phyloP scores from a whole-genome alignment of 2,888 invertebrate genomes.

The Cephalotes varians region DNA sequence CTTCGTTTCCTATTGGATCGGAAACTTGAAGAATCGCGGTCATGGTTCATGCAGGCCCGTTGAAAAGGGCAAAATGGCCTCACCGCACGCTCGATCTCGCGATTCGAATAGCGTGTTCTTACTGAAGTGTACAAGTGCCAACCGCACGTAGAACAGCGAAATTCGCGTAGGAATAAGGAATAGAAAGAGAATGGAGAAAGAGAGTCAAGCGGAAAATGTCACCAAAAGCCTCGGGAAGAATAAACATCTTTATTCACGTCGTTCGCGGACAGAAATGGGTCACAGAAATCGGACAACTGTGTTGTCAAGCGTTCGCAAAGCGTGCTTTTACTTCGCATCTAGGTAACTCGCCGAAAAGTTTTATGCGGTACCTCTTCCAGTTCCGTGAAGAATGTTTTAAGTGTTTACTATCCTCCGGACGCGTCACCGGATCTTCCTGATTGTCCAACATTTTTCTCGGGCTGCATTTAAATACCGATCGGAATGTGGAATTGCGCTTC shows the following conservation, averaged over 20 bases:
- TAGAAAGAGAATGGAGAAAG: conserved; percentile 23
- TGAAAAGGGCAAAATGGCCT: conserved; percentile 29
- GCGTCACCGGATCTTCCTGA: conserved; percentile 2
- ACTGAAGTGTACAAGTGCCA: conserved; percentile 66
- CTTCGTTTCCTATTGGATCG: conserved; percentile 18
- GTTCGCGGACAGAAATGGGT: conserved; percentile 72
- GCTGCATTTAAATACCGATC: conserved; percentile 15
- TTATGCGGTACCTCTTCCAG: conserved; percentile 24
- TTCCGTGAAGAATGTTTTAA: conserved; percentile 43
- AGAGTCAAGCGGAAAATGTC: conserved; percentile 23
- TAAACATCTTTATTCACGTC: conserved; percentile 72
- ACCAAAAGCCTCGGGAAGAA: conserved; percentile 61
- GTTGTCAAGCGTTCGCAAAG: conserved; percentile 60
- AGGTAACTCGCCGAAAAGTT: conserved; percentile 38
- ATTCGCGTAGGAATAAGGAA: conserved; percentile 23
- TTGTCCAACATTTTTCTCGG: not conserved
- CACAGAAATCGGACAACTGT: conserved; percentile 70
- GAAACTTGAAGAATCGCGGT: conserved; percentile 31
- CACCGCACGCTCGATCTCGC: conserved; percentile 20
- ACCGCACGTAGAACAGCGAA: conserved; percentile 54
- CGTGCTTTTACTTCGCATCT: conserved; percentile 33
- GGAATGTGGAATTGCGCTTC: not conserved
- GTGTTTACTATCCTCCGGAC: conserved; percentile 31
- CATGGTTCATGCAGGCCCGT: conserved; percentile 10
- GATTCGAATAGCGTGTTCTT: conserved; percentile 38